Evolutionary conservation across 2,797 vertebrate genomes (phyloP), one percentile per base, ranked within the genome.

Genomic region (Pangasius sanitwongsei): DNA sequence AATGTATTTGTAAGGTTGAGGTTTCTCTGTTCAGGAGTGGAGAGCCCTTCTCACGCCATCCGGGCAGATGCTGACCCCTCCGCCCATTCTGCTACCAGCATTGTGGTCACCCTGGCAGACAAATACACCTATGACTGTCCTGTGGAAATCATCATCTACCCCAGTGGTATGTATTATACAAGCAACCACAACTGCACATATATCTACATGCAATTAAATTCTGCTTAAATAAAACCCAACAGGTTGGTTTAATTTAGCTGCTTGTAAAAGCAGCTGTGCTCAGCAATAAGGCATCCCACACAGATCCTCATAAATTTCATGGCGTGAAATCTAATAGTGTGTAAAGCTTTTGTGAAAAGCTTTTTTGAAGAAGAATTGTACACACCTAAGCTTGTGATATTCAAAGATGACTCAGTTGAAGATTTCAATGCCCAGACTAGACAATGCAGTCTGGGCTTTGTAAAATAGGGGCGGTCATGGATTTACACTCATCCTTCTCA

Each of bases 101-200:
- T 99, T 1, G 86, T 97, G 88, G 95, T 99, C 96, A 99, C 97
- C 0, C 94, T 99, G 94, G 98, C 98, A 65, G 96, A 98, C 91
- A 98, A 97, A 90, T 99, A 99, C 94, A 98, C 97, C 59, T 99
- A 98, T 0, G 98, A 99, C 96, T 96, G 97, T n/a, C 97, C 98
- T 0, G 98, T 99, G 91, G 96, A 98, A 92, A 98, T 99, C 93
- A 92, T 99, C 84, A 98, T 99, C 94, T 98, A 99, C 57, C 97
- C 98, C 0, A 99, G 97, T 0, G 98, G 98, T 99, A 96, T 53
- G 93, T 96, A 72, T 9, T 77, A 65, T 88, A 89, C 67, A 82
- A 34, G 53, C 48, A 72, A 78, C 87, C 85, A 41, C 81, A 83
- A 41, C 50, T 63, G n/a, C 4, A 59, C 23, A 86, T 70, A 89